Evolutionary conservation across 2,797 vertebrate species (phyloP), one percentile per base, ranked within the genome.

Genomic region (Myotis planiceps): DNA sequence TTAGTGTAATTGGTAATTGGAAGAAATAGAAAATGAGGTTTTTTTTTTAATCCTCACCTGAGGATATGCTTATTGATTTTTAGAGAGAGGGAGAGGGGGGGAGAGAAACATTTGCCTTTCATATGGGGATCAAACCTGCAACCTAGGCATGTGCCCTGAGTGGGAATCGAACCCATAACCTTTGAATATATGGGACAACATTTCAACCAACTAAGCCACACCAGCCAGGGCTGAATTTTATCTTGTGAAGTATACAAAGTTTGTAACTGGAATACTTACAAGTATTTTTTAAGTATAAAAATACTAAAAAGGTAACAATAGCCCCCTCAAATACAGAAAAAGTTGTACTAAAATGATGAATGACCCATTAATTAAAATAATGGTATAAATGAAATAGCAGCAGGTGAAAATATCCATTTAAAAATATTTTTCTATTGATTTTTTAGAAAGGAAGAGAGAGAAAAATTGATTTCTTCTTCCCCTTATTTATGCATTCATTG

Each of bases 341-440:
- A 60, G 16, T 63, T 86, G 39, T 75, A 78, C 18, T 83, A 68
- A 92, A 96, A 49, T 92, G 34, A 82, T 95, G 71, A 81, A 27
- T 93, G 81, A 34, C 25, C 32, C n/a, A 84, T 96, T 98, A 96
- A 76, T 96, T 95, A 97, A 95, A 95, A 74, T 97, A 84, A 12
- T 83, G 89, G 42, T 85, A 79, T 69, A 97, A 37, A 92, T 76
- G 7, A 23, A 90, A 93, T 34, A 32, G 15, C 4, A 68, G 23
- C 21, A 66, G 82, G 34, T 76, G 49, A 23, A 53, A 34, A 34
- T 37, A 51, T 34, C 45, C 13, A 14, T 25, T 78, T 78, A 32
- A 34, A 55, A 66, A 32, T 65, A 32, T 65, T 34, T 66, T 32
- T 34, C 16, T 66, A 34, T 66, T 66, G n/a, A 34, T 66, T 34